Percentiles rank a stretch among this genome's conserved stretches.
These are phyloP conservation scores for Coracopsis vasa DNA, from an alignment of 2,113 vertebrate genomes.

Conservation along the genomic window DNA sequence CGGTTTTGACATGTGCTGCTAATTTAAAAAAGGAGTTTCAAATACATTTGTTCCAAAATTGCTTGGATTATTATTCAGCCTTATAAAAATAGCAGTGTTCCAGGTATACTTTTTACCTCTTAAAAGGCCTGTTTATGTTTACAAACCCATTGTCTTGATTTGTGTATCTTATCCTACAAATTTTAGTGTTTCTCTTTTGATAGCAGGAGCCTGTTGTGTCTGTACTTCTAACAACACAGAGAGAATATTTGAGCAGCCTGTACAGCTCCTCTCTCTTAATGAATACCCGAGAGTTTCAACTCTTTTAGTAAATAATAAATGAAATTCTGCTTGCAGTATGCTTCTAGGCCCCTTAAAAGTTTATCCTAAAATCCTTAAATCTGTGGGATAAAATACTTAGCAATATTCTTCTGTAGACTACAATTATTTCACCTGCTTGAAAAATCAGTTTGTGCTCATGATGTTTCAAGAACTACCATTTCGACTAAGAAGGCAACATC, in stretches of 20 bases:
- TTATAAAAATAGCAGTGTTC: neutral
- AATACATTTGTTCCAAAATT: neutral
- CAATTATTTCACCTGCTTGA: neutral
- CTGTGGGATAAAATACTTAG: neutral
- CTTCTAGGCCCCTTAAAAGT: neutral
- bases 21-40: neutral
- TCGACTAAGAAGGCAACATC: neutral
- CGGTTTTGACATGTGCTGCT: neutral
- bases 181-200: conserved; percentile 19
- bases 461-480: neutral
- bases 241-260: conserved; percentile 39
- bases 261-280: conserved; percentile 29
- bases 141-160: neutral
- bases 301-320: conserved; percentile 59
- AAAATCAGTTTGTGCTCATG: neutral
- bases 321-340: neutral
- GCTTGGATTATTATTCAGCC: neutral
- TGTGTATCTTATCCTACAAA: neutral
- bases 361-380: conserved; percentile 14
- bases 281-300: conserved; percentile 27
- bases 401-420: neutral
- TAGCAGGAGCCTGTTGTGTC: neutral
- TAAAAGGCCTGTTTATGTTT: conserved; percentile 6
- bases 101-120: neutral
- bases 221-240: neutral